These are phyloP conservation scores for Echeneis naucrates DNA, from an alignment of 2,797 vertebrate species.

Conservation along the genomic window DNA sequence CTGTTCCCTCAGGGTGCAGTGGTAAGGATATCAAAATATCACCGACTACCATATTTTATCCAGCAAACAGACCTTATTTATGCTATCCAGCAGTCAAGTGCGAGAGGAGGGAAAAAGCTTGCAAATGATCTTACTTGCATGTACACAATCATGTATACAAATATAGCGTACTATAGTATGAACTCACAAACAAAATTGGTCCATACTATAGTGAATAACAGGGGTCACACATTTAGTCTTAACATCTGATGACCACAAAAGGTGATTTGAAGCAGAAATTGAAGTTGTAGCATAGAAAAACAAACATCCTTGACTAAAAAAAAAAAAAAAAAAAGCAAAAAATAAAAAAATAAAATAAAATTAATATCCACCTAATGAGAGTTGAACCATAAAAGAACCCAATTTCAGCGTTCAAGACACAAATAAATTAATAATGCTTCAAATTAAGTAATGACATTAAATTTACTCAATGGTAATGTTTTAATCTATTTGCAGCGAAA, in stretches of 20 bases:
- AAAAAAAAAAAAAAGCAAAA: neutral
- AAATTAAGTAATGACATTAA: neutral
- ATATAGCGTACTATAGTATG: neutral
- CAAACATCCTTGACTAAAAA: no score
- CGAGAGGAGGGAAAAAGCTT: constrained; percentile 33
- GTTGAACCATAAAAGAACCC: neutral
- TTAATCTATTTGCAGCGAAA: neutral
- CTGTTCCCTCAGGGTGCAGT: constrained; percentile 3
- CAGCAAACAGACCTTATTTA: neutral
- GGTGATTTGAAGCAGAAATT: neutral
- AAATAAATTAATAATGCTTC: neutral
- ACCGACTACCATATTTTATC: constrained; percentile 14
- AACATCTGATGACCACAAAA: neutral
- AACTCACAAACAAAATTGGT: neutral
- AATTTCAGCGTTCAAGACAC: neutral
- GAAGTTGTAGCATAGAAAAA: neutral
- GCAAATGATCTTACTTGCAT: neutral
- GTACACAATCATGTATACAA: neutral
- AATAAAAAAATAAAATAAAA: neutral
- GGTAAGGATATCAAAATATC: constrained; percentile 14
- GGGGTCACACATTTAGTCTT: neutral
- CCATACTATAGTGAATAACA: no score
- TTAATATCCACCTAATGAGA: neutral
- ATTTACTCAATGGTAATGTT: neutral
- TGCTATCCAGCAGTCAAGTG: constrained; percentile 40